Conservation (phyloP, 1,140 invertebrate species). For the Neuroterus valhalla region DNA sequence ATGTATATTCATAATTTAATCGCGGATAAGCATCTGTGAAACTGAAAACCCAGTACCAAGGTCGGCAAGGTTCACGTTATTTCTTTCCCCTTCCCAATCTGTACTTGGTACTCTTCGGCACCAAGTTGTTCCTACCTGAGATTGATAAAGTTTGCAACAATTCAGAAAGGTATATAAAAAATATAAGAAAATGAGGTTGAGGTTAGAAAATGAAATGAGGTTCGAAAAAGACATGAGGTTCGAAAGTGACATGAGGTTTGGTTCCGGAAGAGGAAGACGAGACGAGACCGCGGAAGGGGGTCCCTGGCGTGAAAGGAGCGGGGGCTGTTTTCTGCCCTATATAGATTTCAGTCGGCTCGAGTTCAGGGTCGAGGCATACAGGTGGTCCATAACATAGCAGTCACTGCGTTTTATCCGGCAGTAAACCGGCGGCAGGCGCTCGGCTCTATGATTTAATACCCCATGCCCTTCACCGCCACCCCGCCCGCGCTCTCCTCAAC, state of each 20-base stretch:
- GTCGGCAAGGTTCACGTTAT: neutral
- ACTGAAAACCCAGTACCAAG: constrained; percentile 14
- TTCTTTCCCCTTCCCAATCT: too few relatives aligned
- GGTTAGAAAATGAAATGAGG: neutral
- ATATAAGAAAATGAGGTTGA: neutral
- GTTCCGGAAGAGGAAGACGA: constrained; percentile 43
- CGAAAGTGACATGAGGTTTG: constrained; percentile 32
- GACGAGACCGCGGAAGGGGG: constrained; percentile 25
- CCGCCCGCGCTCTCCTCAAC: constrained; percentile 34
- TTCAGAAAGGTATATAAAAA: neutral
- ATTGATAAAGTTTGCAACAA: too few relatives aligned
- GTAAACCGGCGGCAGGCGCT: constrained; percentile 74
- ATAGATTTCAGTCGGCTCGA: constrained; percentile 65
- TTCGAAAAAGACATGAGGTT: neutral
- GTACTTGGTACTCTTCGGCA: too few relatives aligned
- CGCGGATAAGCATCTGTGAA: constrained; percentile 61
- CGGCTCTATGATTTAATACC: constrained; percentile 75
- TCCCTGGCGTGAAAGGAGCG: constrained; percentile 41
- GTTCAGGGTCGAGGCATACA: constrained; percentile 76
- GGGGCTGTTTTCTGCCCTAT: constrained; percentile 62
- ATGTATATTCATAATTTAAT: constrained; percentile 67
- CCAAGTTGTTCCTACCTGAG: too few relatives aligned
- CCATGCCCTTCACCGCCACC: constrained; percentile 59
- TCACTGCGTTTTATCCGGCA: constrained; percentile 76
- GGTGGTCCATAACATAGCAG: constrained; percentile 76